Evolutionary conservation across 1,140 invertebrate species (phyloP).

Genomic region (Heliothis subflexa): DNA sequence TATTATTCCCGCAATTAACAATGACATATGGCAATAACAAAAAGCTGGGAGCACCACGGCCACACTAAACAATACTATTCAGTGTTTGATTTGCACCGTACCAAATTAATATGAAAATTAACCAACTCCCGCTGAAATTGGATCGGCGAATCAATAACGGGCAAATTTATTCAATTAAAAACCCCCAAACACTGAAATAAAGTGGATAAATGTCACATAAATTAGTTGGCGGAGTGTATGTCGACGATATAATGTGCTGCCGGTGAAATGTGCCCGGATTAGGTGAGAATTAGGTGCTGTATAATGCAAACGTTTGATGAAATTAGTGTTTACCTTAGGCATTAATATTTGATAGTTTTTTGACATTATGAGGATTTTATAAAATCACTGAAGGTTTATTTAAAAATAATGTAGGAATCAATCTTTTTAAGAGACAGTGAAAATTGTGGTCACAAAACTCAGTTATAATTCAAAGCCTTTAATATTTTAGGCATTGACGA

Average conservation of each 20-base stretch:
- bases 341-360: no score
- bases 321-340: neutral
- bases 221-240: conserved; percentile 38
- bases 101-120: conserved; percentile 42
- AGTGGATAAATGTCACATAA: conserved; percentile 45
- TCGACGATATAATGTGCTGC: conserved; percentile 41
- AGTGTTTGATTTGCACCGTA: conserved; percentile 34
- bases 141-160: conserved; percentile 37
- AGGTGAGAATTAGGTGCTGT: conserved; percentile 4
- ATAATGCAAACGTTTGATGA: neutral
- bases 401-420: no score
- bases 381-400: no score
- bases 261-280: conserved; percentile 16
- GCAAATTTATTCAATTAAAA: conserved; percentile 45
- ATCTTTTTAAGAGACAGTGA: no score
- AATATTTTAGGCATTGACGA: no score
- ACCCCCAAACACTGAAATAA: conserved; percentile 43
- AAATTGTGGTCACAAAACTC: no score
- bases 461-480: no score
- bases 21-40: conserved; percentile 5
- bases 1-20: conserved; percentile 12
- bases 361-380: no score
- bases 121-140: conserved; percentile 34
- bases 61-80: conserved; percentile 21
- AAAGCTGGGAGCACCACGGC: conserved; percentile 6